phyloP scores from a whole-genome alignment of 2,888 invertebrate species.

The Cheilosia soror region DNA sequence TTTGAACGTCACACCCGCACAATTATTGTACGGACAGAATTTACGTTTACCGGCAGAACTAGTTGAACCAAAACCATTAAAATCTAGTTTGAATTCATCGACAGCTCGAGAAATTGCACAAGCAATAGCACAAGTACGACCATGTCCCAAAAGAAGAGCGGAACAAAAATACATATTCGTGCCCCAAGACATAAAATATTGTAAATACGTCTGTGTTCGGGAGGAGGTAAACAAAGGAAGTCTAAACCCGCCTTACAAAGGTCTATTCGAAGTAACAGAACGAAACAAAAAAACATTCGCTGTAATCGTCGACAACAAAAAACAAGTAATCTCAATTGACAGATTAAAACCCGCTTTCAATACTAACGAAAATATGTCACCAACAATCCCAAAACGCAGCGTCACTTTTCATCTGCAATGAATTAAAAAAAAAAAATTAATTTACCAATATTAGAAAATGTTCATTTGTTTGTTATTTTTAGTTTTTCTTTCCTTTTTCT shows the following conservation, averaged over 20 bases:
- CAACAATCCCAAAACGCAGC: no score
- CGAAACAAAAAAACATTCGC: not conserved
- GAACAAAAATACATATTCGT: slow-evolving; percentile 35
- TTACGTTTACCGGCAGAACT: slow-evolving; percentile 31
- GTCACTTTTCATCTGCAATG: no score
- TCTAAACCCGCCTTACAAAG: not conserved
- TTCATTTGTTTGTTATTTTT: no score
- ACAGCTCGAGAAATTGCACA: not conserved
- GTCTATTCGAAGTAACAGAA: not conserved
- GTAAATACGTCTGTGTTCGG: slow-evolving; percentile 12
- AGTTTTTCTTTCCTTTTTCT: no score
- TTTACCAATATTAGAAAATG: no score
- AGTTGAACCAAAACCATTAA: not conserved
- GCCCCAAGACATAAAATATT: slow-evolving; percentile 14
- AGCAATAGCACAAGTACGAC: slow-evolving; percentile 15
- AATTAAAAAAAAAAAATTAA: no score
- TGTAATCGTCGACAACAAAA: no score
- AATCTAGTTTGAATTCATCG: not conserved
- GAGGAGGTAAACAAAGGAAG: slow-evolving; percentile 25
- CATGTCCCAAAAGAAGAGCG: not conserved
- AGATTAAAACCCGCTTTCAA: no score
- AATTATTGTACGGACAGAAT: slow-evolving; percentile 45
- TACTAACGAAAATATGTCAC: no score
- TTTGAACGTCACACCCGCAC: slow-evolving; percentile 30
- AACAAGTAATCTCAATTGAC: no score